Base-by-base conservation (phyloP, 2,888 invertebrate genomes). In the Synergus gifuensis region DNA sequence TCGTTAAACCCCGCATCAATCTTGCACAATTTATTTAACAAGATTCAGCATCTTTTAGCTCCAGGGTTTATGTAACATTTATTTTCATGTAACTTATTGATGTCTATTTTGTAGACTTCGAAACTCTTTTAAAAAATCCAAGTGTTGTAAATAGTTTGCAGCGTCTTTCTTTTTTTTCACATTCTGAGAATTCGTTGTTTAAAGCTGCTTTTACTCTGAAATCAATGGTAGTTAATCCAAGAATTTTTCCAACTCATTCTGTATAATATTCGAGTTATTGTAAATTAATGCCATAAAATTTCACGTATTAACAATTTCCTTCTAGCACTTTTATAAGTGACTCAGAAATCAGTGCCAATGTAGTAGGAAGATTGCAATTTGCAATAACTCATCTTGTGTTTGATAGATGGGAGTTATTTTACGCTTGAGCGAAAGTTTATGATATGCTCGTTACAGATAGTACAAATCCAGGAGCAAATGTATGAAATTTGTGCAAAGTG, bases 351-450 rank as follows among this genome's bases (percentile, higher is more conserved):
- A 62, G 60, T 62, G 14, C 60, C 60, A 62, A 28, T 12, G 60
- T 14, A 62, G 18, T 22, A 22, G 60, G 22, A 62, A 62, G 22
- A 62, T 28, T 62, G 60, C 28, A 49, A 69, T 69, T 69, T 69
- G 69, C 69, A 69, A 69, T 69, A 69, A 69, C 46, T 69, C 69
- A 69, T 62, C 22, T 14, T 22, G 16, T 8, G 44, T 49, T 69
- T 69, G 69, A 69, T 62, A 18, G 60, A 28, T 62, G 60, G 60
- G 12, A 62, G 54, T 62, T 62, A 22, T 69, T 69, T 46, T 46
- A 46, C 18, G 69, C 22, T 46, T 28, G 46, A 69, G 44, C 46
- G 69, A 69, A 69, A 69, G 69, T 69, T 69, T 69, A 69, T 69
- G 28, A 28, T 69, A 14, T 14, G 8, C 16, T 69, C 28, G 16